phyloP scores from a whole-genome alignment of 2,113 vertebrate genomes.

The Entomyzon cyanotis region DNA sequence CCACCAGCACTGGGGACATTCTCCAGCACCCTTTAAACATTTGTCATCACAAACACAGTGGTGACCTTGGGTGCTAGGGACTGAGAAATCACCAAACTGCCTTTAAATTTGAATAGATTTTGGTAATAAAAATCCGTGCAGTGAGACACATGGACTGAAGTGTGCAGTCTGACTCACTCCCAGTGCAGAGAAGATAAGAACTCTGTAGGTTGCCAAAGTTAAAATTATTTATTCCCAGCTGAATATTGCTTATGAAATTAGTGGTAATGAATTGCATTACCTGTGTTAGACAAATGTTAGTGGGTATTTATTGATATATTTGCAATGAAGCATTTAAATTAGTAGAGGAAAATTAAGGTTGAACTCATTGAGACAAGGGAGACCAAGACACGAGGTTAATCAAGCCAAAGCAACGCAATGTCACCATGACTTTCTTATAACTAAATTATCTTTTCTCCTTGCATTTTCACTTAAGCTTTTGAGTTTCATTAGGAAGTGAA shows the following conservation, averaged over 20 bases:
- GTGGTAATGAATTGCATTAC: background rate
- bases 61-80: background rate
- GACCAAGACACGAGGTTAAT: background rate
- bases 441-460: background rate
- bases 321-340: background rate
- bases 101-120: background rate
- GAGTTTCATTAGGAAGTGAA: background rate
- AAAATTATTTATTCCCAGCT: background rate
- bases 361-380: background rate
- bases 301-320: background rate
- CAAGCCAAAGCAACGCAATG: background rate
- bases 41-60: background rate
- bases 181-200: background rate
- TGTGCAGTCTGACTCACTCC: background rate
- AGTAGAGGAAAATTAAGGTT: background rate
- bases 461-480: background rate
- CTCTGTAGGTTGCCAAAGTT: background rate
- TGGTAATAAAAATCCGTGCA: background rate
- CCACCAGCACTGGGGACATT: accelerated
- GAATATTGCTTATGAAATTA: background rate
- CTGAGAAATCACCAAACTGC: background rate
- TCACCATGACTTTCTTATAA: background rate
- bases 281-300: background rate
- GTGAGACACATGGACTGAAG: background rate
- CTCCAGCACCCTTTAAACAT: background rate